Conservation (phyloP, 2,888 invertebrate species). For the Charanyca ferruginea region DNA sequence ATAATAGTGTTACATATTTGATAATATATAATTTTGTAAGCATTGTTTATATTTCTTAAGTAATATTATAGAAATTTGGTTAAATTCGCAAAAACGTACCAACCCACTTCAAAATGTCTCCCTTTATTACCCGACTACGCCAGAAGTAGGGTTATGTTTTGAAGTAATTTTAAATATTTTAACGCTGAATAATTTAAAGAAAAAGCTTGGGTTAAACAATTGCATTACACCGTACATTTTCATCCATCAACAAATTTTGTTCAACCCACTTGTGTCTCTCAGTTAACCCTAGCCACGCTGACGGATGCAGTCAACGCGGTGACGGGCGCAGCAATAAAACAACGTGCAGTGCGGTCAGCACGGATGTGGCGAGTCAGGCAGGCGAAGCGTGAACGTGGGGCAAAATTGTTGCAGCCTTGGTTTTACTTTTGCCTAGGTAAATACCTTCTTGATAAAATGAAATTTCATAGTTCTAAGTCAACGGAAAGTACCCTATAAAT, state of each 20-base stretch:
- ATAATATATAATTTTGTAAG: not conserved
- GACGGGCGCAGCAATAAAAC: conserved; percentile 45
- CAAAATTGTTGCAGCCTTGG: conserved; percentile 13
- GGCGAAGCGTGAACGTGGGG: conserved; percentile 1
- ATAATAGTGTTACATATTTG: not conserved
- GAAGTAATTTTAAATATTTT: too few species aligned
- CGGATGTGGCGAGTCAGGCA: conserved; percentile 19
- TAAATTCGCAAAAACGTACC: too few species aligned
- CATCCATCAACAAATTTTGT: conserved; percentile 14
- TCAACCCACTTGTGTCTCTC: conserved; percentile 16
- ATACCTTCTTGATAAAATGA: too few species aligned
- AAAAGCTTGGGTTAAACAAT: conserved; percentile 3
- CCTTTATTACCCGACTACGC: too few species aligned
- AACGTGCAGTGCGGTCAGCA: conserved; percentile 46
- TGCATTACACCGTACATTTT: not conserved
- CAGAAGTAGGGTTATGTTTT: too few species aligned
- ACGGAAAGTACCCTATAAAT: too few species aligned
- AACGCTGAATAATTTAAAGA: too few species aligned
- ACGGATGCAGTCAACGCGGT: conserved; percentile 23
- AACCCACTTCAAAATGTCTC: too few species aligned
- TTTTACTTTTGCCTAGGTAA: conserved; percentile 1
- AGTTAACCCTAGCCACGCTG: conserved; percentile 45
- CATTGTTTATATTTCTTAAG: not conserved
- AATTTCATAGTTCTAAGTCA: too few species aligned
- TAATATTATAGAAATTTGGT: too few species aligned